A percentile compares a stretch with the other conserved stretches of the same genome.
Evolutionary conservation across 2,113 vertebrate genomes (phyloP).

Genomic region (Psilopsiagon aymara): DNA sequence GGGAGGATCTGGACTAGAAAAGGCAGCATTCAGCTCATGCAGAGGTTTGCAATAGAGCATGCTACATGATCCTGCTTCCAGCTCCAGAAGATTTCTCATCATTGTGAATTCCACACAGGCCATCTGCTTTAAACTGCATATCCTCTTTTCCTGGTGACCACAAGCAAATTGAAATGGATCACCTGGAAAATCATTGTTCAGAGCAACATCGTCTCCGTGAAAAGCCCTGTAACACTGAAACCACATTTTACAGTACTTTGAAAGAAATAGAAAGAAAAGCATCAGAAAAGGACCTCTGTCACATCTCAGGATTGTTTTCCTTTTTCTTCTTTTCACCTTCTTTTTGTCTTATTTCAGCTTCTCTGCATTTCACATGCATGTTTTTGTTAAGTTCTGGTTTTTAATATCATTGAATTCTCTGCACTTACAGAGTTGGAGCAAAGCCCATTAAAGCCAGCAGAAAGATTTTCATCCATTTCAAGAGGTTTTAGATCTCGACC

Average conservation of each 20-base stretch:
- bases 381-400: background rate
- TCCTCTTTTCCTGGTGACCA: background rate
- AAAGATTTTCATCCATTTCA: background rate
- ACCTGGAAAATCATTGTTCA: slow-evolving; percentile 16
- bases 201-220: background rate
- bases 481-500: background rate
- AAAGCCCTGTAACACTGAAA: background rate
- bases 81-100: background rate
- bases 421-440: background rate
- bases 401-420: background rate
- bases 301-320: background rate
- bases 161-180: slow-evolving; percentile 40
- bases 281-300: background rate
- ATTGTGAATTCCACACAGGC: background rate
- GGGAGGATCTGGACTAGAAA: background rate
- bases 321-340: background rate
- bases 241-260: background rate
- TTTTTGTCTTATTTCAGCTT: background rate
- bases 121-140: slow-evolving; percentile 24
- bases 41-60: background rate
- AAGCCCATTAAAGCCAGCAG: background rate
- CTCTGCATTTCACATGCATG: background rate
- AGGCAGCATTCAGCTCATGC: background rate
- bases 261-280: slow-evolving; percentile 63
- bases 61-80: background rate